These are phyloP conservation scores for Corythornis madagascariensis DNA, from an alignment of 2,113 vertebrate species.

Conservation along the genomic window DNA sequence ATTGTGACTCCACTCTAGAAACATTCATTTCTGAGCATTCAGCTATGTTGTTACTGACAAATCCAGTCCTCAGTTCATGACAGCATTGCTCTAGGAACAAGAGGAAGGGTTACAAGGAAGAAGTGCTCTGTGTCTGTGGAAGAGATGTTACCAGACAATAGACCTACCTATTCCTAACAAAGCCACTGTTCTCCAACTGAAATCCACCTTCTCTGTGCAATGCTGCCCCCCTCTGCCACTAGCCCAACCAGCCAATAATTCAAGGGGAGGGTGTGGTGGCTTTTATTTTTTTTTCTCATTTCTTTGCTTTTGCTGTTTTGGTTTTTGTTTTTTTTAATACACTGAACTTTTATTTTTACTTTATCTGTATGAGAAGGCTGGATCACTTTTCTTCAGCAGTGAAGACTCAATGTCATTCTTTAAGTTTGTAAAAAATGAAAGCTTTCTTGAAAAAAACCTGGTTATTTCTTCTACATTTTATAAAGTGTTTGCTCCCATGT, in stretches of 20 bases:
- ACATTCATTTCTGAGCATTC: not conserved
- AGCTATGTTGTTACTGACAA: not conserved
- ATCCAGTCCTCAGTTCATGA: not conserved
- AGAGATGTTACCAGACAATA: not conserved
- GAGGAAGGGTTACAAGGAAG: not conserved
- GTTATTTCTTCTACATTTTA: not conserved
- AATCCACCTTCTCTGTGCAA: slow-evolving; percentile 4
- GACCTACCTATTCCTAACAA: not conserved
- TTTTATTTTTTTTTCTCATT: not conserved
- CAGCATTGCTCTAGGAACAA: not conserved
- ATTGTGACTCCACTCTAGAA: not conserved
- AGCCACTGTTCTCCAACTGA: not conserved
- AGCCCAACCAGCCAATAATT: not conserved
- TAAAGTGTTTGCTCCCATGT: not conserved
- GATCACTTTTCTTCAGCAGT: not conserved
- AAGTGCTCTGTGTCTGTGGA: not conserved
- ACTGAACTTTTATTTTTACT: not conserved
- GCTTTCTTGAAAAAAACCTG: not conserved
- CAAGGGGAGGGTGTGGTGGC: too few relatives aligned
- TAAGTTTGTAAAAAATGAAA: not conserved
- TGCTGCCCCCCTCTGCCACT: slow-evolving; percentile 50
- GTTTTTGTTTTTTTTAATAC: not conserved
- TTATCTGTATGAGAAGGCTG: not conserved
- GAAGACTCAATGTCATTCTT: not conserved
- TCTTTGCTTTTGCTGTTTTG: too few relatives aligned